Base-by-base conservation (phyloP, 2,113 vertebrate species). In the Piprites chloris region DNA sequence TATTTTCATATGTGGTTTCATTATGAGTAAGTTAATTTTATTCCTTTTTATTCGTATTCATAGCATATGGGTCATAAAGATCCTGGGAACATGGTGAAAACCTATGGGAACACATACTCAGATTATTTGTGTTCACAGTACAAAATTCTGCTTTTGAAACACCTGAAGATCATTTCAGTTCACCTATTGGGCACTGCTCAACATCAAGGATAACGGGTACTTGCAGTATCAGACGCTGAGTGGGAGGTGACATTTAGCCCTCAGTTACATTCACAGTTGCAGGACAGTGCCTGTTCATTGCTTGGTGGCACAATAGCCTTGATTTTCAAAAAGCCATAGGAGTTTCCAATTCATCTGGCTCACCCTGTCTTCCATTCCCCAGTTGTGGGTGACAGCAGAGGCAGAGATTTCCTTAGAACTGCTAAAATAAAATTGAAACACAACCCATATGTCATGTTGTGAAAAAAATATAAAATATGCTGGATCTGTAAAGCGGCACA, bases 391-490 rank as follows among this genome's bases (percentile, higher is more conserved):
- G 83, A 88, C 76, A 83, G 68, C 55, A 93, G 55, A 96, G 63
- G 23, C 79, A 91, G 68, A 94, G 68, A 90, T 86, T 92, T 95
- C 95, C 87, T 85, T 65, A 91, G 47, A 96, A 88, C 66, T 71
- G 53, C 27, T 13, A 65, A 67, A 80, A 95, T 86, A 66, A 95
- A 92, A 59, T 7, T 50, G 23, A 90, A 95, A 66, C 59, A 85
- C 19, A 93, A 76, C 58, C 93, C 94, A 94, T 95, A 96, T 97
- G 96, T 83, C 91, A 83, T 47, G 28, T 46, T 91, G 89, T 77
- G 95, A 94, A 93, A 97, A 97, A 97, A 89, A 93, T 94, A 90
- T 88, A 94, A 96, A 95, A 95, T 86, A 93, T 86, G 87, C 65
- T 94, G 85, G 78, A 96, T 93, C 55, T 86, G 79, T 94, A 90